A percentile compares a stretch with the other conserved stretches of the same genome.
phyloP scores from a whole-genome alignment of 2,888 invertebrate genomes.

The Digitonthophagus gazella region DNA sequence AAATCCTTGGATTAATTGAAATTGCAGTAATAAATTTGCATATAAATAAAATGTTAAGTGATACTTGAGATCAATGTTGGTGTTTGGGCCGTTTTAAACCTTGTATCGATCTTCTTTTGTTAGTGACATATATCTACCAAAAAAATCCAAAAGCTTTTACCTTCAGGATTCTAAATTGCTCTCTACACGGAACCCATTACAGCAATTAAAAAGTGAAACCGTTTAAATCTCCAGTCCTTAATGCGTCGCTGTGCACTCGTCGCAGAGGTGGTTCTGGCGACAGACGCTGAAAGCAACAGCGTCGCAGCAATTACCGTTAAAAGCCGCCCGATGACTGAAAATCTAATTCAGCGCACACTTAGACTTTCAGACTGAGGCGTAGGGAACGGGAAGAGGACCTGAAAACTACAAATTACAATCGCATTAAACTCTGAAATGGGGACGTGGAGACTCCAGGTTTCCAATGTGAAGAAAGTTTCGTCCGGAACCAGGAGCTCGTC shows the following conservation, averaged over 20 bases:
- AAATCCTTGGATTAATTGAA: no score
- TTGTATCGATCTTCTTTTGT: background rate
- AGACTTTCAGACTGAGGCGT: background rate
- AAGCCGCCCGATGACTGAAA: constrained; percentile 12
- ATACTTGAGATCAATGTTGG: no score
- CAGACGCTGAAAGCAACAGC: background rate
- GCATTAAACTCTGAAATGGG: background rate
- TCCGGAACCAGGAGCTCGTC: background rate
- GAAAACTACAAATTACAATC: constrained; percentile 18
- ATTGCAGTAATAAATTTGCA: no score
- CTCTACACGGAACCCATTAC: background rate
- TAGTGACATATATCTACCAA: background rate
- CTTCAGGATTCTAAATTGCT: background rate
- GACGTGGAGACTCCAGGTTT: background rate
- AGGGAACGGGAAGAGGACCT: background rate
- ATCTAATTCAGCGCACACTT: constrained; percentile 2
- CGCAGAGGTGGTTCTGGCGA: background rate
- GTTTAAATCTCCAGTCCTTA: background rate
- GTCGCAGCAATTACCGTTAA: constrained; percentile 11
- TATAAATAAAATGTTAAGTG: no score
- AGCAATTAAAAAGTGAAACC: background rate
- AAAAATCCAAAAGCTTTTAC: background rate
- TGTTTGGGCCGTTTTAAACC: background rate
- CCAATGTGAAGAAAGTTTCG: constrained; percentile 1
- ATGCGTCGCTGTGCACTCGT: background rate